Evolutionary conservation across 2,888 invertebrate genomes (phyloP), one percentile per base, ranked within the genome.

Genomic region (Perithous albicinctus): DNA sequence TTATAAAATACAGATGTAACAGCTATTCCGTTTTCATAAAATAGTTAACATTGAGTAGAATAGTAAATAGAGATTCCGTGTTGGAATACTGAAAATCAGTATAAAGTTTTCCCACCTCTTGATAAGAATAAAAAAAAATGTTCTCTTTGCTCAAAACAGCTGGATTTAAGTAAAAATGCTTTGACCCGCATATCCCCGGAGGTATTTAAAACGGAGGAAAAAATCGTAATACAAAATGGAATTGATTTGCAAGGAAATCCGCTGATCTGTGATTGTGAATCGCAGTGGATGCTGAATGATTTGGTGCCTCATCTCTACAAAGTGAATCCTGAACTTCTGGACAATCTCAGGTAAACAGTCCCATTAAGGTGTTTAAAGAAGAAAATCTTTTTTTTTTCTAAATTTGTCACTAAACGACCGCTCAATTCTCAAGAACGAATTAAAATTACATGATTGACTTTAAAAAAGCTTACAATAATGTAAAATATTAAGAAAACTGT

Each of bases 231-330:
- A 5, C 86, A 86, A 0, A 93, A 93, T 5, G 94, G 93, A 0
- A 93, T 94, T 0, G 93, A 95, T 89, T 89, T 95, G 2, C 95
- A 95, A 93, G 93, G 93, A 83, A 96, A 96, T 90, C 95, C 95
- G 0, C 95, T 95, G 94, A 91, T 93, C 80, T 96, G 96, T 87
- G 90, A 93, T 80, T 96, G 96, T 86, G 93, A 93, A 43, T 89
- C 95, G 86, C 94, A 95, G 86, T 95, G 95, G 94, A 89, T 95
- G 84, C 89, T 95, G 20, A 93, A 94, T 59, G 93, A 93, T 26
- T 89, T 95, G 43, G 86, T 95, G 48, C 94, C 94, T 0, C 89
- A 91, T 72, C 91, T 94, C 86, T 95, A 94, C 85, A 87, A 85
- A n/a, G 89, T 86, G 2, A 92, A 94, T 67, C 92, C 93, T 0